Conservation (phyloP, 2,797 vertebrate genomes). For the Crenuchus spilurus region DNA sequence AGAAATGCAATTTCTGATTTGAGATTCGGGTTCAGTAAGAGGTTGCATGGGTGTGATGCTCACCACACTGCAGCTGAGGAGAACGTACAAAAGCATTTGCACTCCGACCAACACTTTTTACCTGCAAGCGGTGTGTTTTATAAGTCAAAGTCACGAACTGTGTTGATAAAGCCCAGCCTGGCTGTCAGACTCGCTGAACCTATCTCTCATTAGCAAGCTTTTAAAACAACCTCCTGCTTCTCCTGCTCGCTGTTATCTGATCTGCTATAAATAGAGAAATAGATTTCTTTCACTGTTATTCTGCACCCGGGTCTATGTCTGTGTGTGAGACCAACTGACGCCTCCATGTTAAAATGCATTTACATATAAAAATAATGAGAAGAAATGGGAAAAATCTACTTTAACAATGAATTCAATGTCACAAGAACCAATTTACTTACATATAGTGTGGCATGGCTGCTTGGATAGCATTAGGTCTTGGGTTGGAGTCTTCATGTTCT, state of each 20-base stretch:
- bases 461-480: too few relatives aligned
- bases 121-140: conserved; percentile 2
- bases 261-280: neutral
- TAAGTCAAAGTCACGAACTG: neutral
- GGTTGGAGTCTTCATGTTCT: too few relatives aligned
- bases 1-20: conserved; percentile 27
- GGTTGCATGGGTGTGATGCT: conserved; percentile 15
- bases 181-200: neutral
- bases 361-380: too few relatives aligned
- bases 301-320: neutral
- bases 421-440: too few relatives aligned
- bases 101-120: conserved; percentile 8
- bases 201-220: neutral
- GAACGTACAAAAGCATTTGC: conserved; percentile 23
- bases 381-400: too few relatives aligned
- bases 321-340: neutral
- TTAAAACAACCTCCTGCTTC: neutral
- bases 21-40: conserved; percentile 9
- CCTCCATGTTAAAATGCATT: neutral
- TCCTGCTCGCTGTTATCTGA: neutral
- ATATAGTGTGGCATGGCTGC: too few relatives aligned
- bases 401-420: too few relatives aligned
- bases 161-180: neutral
- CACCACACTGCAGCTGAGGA: neutral
- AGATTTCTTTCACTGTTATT: neutral